A percentile compares a stretch with the other conserved stretches of the same genome.
These are phyloP conservation scores for Trinorchestia longiramus DNA, from an alignment of 1,140 invertebrate species.

Conservation along the genomic window DNA sequence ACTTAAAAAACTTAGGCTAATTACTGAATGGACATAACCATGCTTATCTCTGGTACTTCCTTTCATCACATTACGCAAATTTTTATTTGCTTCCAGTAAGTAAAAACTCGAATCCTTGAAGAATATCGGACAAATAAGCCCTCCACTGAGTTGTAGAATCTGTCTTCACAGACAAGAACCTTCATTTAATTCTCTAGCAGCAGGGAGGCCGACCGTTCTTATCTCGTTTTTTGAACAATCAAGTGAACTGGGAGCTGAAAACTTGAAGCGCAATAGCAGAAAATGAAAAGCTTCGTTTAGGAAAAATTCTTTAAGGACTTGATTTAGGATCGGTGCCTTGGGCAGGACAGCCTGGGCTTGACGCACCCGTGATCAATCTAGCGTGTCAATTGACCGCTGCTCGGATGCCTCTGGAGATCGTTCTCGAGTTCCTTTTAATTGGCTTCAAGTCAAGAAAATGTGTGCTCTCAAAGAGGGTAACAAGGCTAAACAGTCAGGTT, in stretches of 20 bases:
- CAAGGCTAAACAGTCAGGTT: neutral
- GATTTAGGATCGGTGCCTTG: neutral
- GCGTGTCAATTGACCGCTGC: constrained; percentile 46
- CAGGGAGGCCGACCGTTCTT: neutral
- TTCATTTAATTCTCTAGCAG: neutral
- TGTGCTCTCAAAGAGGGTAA: neutral
- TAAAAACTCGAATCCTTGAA: neutral
- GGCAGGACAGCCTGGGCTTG: constrained; percentile 20
- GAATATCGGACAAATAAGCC: neutral
- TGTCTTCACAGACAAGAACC: neutral
- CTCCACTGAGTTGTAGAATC: neutral
- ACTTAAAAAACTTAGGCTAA: neutral
- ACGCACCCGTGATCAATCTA: constrained; percentile 16
- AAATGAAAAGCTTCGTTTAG: neutral
- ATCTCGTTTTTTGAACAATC: neutral
- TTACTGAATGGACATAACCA: neutral
- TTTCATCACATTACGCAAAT: neutral
- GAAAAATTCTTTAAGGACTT: constrained; percentile 21
- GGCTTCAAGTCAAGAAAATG: neutral
- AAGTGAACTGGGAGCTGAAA: neutral
- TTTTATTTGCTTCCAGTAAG: neutral
- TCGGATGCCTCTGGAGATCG: constrained; percentile 19
- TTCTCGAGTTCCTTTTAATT: neutral
- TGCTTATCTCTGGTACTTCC: neutral
- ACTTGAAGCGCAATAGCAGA: neutral